Evolutionary conservation across 2,888 invertebrate genomes (phyloP).

Genomic region (Caradrina clavipalpis): DNA sequence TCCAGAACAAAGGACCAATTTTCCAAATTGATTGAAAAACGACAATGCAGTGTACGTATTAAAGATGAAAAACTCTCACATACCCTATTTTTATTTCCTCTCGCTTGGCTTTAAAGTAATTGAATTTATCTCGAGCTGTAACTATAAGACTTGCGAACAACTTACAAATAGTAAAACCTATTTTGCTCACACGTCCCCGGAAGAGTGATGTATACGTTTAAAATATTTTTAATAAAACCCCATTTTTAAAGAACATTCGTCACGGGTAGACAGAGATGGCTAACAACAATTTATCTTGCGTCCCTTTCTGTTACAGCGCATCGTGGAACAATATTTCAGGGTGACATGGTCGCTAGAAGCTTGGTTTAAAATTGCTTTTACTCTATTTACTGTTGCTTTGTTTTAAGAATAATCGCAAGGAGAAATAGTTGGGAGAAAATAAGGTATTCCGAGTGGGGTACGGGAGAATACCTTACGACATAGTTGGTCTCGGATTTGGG

Average conservation of each 20-base stretch:
- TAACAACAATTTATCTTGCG: slow-evolving; percentile 72
- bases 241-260: slow-evolving; percentile 57
- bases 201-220: slow-evolving; percentile 46
- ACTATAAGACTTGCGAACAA: slow-evolving; percentile 22
- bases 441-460: slow-evolving; percentile 9
- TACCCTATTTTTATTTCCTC: slow-evolving; percentile 9
- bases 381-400: slow-evolving; percentile 43
- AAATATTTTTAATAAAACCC: slow-evolving; percentile 64
- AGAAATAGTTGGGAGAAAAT: slow-evolving; percentile 27
- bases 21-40: slow-evolving; percentile 32
- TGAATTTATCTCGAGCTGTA: slow-evolving; percentile 44
- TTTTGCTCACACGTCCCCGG: slow-evolving; percentile 13
- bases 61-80: slow-evolving; percentile 15
- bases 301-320: slow-evolving; percentile 72
- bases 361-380: slow-evolving; percentile 63
- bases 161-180: slow-evolving; percentile 36
- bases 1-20: slow-evolving; percentile 23
- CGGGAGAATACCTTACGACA: slow-evolving; percentile 23
- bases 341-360: slow-evolving; percentile 58
- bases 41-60: slow-evolving; percentile 1
- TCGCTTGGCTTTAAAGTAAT: slow-evolving; percentile 39
- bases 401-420: slow-evolving; percentile 39
- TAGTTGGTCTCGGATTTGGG: slow-evolving; percentile 12
- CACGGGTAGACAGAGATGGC: slow-evolving; percentile 49
- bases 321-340: slow-evolving; percentile 70